phyloP scores from a whole-genome alignment of 2,888 invertebrate genomes.

The Endomychus coccineus region DNA sequence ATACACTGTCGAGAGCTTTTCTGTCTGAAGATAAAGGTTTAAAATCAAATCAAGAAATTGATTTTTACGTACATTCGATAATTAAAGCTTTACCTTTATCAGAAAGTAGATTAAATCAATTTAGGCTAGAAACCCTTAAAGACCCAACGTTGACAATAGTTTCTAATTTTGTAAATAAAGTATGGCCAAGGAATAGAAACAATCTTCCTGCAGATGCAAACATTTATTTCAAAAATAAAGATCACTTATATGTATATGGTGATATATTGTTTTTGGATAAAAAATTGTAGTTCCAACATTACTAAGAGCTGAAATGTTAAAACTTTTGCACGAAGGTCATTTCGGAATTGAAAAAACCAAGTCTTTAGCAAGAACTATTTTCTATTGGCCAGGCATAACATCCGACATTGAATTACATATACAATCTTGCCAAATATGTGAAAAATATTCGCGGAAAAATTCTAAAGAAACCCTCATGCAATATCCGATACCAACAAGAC shows the following conservation, averaged over 20 bases:
- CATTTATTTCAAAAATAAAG: background rate
- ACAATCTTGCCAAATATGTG: conserved; percentile 9
- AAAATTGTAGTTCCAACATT: conserved; percentile 15
- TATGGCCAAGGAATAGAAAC: conserved; percentile 17
- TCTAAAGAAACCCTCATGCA: conserved; percentile 8
- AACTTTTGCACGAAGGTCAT: conserved; percentile 23
- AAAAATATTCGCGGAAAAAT: conserved; percentile 7
- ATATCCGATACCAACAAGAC: conserved; percentile 8
- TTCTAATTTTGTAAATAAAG: conserved; percentile 13
- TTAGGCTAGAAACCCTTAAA: conserved; percentile 17
- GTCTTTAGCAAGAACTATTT: conserved; percentile 19
- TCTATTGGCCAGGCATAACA: conserved; percentile 24
- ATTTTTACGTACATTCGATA: conserved; percentile 18
- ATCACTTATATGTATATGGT: background rate
- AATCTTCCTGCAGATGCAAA: background rate
- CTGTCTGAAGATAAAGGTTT: conserved; percentile 10
- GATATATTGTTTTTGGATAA: conserved; percentile 4
- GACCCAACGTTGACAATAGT: conserved; percentile 15
- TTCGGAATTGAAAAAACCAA: conserved; percentile 24
- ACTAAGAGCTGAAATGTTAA: conserved; percentile 17
- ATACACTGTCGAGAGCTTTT: conserved; percentile 21
- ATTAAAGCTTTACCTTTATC: conserved; percentile 21
- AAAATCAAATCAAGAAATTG: conserved; percentile 14
- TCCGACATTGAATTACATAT: conserved; percentile 4
- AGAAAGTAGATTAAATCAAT: conserved; percentile 14